Evolutionary conservation across 2,888 invertebrate species (phyloP).

Genomic region (Siphlonurus alternatus): DNA sequence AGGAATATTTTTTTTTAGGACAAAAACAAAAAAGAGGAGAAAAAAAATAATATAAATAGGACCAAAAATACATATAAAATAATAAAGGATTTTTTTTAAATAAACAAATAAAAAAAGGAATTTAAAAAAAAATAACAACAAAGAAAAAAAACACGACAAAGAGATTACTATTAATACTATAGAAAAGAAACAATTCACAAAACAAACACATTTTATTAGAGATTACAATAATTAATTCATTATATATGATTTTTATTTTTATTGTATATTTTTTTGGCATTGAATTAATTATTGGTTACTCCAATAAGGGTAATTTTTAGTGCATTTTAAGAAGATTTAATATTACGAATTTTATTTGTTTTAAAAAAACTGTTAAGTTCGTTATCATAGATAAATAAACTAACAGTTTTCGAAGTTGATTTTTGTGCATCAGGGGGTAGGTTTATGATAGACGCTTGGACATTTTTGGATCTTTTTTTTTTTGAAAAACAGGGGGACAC

Average conservation of each 20-base stretch:
- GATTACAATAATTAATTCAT: not conserved
- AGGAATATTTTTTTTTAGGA: constrained; percentile 12
- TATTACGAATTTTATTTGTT: too few relatives aligned
- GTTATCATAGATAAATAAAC: too few relatives aligned
- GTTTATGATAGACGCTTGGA: too few relatives aligned
- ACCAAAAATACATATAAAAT: constrained; percentile 15
- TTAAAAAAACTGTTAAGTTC: too few relatives aligned
- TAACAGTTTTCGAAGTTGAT: too few relatives aligned
- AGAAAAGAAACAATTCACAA: not conserved
- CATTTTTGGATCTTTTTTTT: too few relatives aligned
- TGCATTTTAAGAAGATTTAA: too few relatives aligned
- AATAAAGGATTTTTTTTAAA: constrained; percentile 15
- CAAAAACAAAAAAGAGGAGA: constrained; percentile 14
- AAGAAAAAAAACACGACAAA: not conserved
- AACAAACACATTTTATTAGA: not conserved
- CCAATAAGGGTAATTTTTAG: too few relatives aligned
- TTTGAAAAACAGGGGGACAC: too few relatives aligned
- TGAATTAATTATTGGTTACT: too few relatives aligned
- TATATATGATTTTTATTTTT: not conserved
- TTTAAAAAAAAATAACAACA: not conserved
- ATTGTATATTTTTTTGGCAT: not conserved
- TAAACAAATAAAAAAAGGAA: not conserved
- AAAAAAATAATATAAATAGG: constrained; percentile 11
- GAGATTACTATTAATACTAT: not conserved
- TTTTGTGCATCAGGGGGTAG: too few relatives aligned